Percentiles rank a stretch among this genome's conserved stretches.
Conservation (phyloP, 1,140 invertebrate species). For the Cyrtorhinus lividipennis region DNA sequence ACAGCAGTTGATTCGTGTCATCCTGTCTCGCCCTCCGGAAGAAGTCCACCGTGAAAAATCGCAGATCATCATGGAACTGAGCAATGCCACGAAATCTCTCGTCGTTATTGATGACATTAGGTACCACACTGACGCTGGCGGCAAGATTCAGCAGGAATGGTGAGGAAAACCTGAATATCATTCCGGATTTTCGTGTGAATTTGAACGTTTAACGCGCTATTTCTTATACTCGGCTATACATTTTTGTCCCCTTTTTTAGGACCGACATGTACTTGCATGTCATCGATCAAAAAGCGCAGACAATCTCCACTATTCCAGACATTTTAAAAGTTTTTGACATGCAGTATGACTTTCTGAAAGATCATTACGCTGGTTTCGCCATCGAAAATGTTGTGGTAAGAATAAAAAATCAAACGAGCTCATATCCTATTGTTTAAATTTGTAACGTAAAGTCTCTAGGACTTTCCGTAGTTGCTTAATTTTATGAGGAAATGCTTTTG, state of each 20-base stretch:
- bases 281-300: constrained; percentile 55
- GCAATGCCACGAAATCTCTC: constrained; percentile 56
- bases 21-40: constrained; percentile 57
- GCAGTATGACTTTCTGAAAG: constrained; percentile 69
- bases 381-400: constrained; percentile 65
- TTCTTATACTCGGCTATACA: too few species aligned
- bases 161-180: constrained; percentile 26
- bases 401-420: too few species aligned
- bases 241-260: constrained; percentile 36
- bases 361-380: constrained; percentile 57
- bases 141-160: constrained; percentile 54
- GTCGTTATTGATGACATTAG: constrained; percentile 65
- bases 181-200: background rate
- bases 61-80: constrained; percentile 50
- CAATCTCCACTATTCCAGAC: constrained; percentile 60
- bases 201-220: background rate
- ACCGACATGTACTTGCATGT: constrained; percentile 79
- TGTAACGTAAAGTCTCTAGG: too few species aligned
- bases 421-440: background rate
- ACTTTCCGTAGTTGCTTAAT: too few species aligned
- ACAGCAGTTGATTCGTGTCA: constrained; percentile 60
- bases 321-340: constrained; percentile 69
- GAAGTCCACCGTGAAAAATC: constrained; percentile 52
- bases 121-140: constrained; percentile 52
- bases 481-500: too few species aligned